Evolutionary conservation across 2,113 vertebrate species (phyloP).

Genomic region (Perca flavescens): DNA sequence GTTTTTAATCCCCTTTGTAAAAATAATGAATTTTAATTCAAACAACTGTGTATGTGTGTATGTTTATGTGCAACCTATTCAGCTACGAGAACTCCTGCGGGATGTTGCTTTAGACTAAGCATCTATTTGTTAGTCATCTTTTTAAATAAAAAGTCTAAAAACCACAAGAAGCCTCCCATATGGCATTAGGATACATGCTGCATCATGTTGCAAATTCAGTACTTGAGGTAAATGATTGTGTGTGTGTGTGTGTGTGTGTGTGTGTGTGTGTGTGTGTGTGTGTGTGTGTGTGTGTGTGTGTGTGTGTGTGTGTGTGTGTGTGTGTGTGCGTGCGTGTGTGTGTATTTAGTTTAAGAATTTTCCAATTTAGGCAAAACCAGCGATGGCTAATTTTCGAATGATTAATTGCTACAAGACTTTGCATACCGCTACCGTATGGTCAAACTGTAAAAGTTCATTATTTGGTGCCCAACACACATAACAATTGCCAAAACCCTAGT

Average conservation of each 20-base stretch:
- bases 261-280: not conserved
- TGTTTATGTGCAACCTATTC: too few relatives aligned
- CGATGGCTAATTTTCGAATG: not conserved
- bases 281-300: too few relatives aligned
- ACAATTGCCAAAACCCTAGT: not conserved
- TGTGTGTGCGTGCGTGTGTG: not conserved
- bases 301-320: too few relatives aligned
- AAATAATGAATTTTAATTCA: too few relatives aligned
- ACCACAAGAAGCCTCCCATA: not conserved
- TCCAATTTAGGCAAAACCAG: not conserved
- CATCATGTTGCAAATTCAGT: not conserved
- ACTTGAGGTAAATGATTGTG: not conserved
- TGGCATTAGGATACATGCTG: not conserved
- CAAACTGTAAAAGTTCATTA: not conserved
- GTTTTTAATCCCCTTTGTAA: constrained; percentile 7
- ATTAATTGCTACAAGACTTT: not conserved
- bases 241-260: not conserved
- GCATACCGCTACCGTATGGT: not conserved
- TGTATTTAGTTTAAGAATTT: too few relatives aligned
- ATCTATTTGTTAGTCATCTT: constrained; percentile 3
- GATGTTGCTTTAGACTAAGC: too few relatives aligned
- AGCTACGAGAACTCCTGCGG: too few relatives aligned
- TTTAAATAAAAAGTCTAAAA: not conserved
- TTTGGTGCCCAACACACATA: not conserved
- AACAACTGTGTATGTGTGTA: too few relatives aligned